A percentile compares a stretch with the other conserved stretches of the same genome.
These are phyloP conservation scores for Orthonychiurus folsomi DNA, from an alignment of 2,888 invertebrate species.

Conservation along the genomic window DNA sequence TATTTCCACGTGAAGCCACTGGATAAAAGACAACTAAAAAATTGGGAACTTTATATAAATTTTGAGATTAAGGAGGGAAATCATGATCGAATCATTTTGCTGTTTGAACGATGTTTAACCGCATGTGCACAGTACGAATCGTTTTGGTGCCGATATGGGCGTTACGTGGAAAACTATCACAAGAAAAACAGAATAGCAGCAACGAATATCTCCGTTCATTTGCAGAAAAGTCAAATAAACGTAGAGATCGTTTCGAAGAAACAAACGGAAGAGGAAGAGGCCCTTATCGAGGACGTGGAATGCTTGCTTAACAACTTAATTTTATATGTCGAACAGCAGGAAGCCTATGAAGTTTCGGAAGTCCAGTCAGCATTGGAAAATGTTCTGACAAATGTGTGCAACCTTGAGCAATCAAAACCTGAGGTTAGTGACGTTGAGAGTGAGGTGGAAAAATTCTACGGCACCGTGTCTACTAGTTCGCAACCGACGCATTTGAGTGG, in stretches of 20 bases:
- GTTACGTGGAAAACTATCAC: constrained; percentile 40
- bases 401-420: neutral
- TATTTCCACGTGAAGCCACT: constrained; percentile 54
- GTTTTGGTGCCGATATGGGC: constrained; percentile 47
- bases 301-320: constrained; percentile 22
- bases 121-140: constrained; percentile 54
- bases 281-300: constrained; percentile 24
- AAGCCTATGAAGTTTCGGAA: constrained; percentile 17
- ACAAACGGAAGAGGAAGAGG: constrained; percentile 34
- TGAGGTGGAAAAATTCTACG: neutral
- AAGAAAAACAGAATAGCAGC: constrained; percentile 24
- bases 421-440: neutral
- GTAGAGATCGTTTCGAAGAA: constrained; percentile 31
- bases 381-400: constrained; percentile 11
- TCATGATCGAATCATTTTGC: constrained; percentile 45
- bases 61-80: constrained; percentile 46
- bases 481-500: constrained; percentile 30
- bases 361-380: constrained; percentile 8
- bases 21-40: constrained; percentile 50
- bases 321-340: constrained; percentile 20
- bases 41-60: constrained; percentile 52
- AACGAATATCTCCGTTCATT: constrained; percentile 24
- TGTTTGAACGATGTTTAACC: constrained; percentile 53
- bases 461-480: neutral
- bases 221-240: constrained; percentile 31